Percentiles rank a stretch among this genome's conserved stretches.
phyloP scores from a whole-genome alignment of 2,888 invertebrate genomes.

The Leistus spinibarbis region DNA sequence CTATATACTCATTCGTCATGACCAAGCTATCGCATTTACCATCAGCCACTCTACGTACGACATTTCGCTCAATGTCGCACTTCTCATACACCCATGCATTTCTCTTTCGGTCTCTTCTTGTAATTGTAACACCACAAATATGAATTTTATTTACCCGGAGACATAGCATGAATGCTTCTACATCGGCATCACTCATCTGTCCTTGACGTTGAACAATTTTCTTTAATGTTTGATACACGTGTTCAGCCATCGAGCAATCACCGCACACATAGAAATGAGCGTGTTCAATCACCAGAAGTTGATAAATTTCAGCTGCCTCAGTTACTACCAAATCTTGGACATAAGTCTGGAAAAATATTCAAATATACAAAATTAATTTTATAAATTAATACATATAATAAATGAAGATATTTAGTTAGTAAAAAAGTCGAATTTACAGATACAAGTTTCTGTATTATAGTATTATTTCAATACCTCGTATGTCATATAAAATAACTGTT shows the following conservation, averaged over 20 bases:
- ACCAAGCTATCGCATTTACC: too few species aligned
- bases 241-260: slow-evolving; percentile 96
- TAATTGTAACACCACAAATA: background rate
- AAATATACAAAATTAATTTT: too few species aligned
- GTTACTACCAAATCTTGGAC: slow-evolving; percentile 88
- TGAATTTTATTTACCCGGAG: slow-evolving; percentile 70
- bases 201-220: slow-evolving; percentile 78
- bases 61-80: too few species aligned
- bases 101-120: background rate
- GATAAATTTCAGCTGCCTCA: slow-evolving; percentile 79
- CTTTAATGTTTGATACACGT: slow-evolving; percentile 90
- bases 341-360: slow-evolving; percentile 72
- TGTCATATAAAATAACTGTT: too few species aligned
- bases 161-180: slow-evolving; percentile 83
- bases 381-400: too few species aligned
- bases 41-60: too few species aligned
- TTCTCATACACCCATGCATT: too few species aligned
- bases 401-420: too few species aligned
- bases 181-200: slow-evolving; percentile 77
- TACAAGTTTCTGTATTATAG: background rate
- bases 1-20: too few species aligned
- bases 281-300: slow-evolving; percentile 74
- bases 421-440: too few species aligned
- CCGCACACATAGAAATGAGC: slow-evolving; percentile 97
- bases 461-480: too few species aligned